phyloP scores from a whole-genome alignment of 2,113 vertebrate species.

The Oxygymnocypris stewartii region DNA sequence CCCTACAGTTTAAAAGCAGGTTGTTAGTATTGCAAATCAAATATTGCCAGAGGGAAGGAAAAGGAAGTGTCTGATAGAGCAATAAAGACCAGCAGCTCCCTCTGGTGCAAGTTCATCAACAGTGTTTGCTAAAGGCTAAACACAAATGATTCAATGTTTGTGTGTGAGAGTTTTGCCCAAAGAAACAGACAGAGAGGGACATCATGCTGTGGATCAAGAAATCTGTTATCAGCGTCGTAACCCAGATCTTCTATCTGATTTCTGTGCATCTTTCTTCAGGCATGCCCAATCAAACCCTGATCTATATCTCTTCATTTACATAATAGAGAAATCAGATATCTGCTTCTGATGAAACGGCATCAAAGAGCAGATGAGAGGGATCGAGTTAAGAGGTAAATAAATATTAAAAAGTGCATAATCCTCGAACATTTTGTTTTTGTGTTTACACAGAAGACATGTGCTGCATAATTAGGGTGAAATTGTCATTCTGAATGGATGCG shows the following conservation, averaged over 20 bases:
- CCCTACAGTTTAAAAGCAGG: neutral
- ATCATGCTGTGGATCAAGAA: constrained; percentile 23
- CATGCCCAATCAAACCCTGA: constrained; percentile 27
- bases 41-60: neutral
- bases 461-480: constrained; percentile 11
- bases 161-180: neutral
- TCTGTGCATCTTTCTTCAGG: neutral
- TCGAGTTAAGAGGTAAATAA: neutral
- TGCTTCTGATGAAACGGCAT: constrained; percentile 14
- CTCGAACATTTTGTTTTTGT: constrained; percentile 2
- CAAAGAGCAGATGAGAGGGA: constrained; percentile 5
- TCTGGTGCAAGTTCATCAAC: constrained; percentile 22
- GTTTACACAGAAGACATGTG: neutral
- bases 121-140: neutral
- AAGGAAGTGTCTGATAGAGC: neutral
- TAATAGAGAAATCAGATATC: constrained; percentile 21
- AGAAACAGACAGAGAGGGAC: constrained; percentile 2
- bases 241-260: constrained; percentile 18
- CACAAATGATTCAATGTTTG: neutral
- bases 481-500: neutral
- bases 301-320: constrained; percentile 34
- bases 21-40: neutral
- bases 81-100: constrained; percentile 20
- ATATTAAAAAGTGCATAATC: neutral
- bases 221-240: constrained; percentile 27